Evolutionary conservation across 1,140 invertebrate species (phyloP), one percentile per base, ranked within the genome.

Genomic region (Panulirus ornatus): DNA sequence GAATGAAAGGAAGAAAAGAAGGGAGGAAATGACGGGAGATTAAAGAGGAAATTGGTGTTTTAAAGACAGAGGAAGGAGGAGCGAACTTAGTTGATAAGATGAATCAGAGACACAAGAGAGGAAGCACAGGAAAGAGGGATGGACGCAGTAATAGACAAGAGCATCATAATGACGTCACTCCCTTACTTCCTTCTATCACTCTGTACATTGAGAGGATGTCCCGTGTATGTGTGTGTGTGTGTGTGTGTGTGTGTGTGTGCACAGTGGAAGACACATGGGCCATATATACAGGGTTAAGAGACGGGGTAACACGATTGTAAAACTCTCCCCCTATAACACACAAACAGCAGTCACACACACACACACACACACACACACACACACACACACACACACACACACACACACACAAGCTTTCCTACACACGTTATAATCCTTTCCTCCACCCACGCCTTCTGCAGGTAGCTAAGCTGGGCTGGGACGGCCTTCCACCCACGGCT

Each of bases 351-450:
- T n/a, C n/a, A n/a, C n/a, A n/a, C n/a, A n/a, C n/a, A 70, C 11
- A 34, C 66, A 22, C 66, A 27, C 66, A 27, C 66, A 70, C 66
- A 70, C 66, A 70, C 66, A 70, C 66, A 70, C 66, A 73, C 34
- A 73, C 70, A 1, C 34, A 36, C 70, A 73, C 34, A 8, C 70
- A 36, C 66, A 70, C 71, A 3, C 40, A 19, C 73, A 76, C 73
- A 76, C 73, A 22, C 73, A 76, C 73, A 44, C 73, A 42, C 73
- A 19, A 30, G n/a, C 19, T 75, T 14, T 47, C 44, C 44, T 14
- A 5, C 14, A 47, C 44, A 5, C 14, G 44, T 14, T 47, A 47
- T 5, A 5, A 11, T 2, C 51, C 51, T 19, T 2, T 19, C 9
- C 51, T 19, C 8, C 51, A 54, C 51, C 5, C 44, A 47, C 44